Evolutionary conservation across 2,113 vertebrate species (phyloP).

Genomic region (Hymenochirus boettgeri): DNA sequence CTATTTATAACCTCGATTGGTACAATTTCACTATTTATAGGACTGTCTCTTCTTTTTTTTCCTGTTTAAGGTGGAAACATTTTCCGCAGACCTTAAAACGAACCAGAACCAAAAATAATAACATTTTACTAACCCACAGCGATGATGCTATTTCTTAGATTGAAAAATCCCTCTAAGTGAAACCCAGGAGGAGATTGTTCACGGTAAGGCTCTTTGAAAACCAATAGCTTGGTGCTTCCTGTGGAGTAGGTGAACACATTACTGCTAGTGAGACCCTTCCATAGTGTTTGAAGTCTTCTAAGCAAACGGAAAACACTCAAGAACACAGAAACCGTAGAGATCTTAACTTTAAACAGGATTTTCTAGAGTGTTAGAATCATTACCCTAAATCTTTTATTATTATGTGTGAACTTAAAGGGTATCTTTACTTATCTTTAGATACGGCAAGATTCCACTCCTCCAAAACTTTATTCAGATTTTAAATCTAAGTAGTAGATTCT

Average conservation of each 20-base stretch:
- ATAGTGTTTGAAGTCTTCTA: neutral
- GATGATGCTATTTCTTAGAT: neutral
- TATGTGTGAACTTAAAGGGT: too few relatives aligned
- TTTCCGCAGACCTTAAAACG: conserved; percentile 4
- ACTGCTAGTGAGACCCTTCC: neutral
- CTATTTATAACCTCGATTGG: too few relatives aligned
- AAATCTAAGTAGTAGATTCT: too few relatives aligned
- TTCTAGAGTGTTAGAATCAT: too few relatives aligned
- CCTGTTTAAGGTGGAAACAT: neutral
- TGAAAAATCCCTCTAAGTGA: conserved; percentile 12
- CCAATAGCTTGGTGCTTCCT: conserved; percentile 1
- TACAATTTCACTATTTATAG: too few relatives aligned
- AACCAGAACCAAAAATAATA: conserved; percentile 1
- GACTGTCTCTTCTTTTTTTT: neutral
- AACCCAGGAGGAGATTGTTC: neutral
- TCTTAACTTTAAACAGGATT: too few relatives aligned
- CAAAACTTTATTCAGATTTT: too few relatives aligned
- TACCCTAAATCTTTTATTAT: too few relatives aligned
- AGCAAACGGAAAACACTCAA: neutral
- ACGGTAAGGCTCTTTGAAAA: conserved; percentile 14
- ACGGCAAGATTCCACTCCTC: too few relatives aligned
- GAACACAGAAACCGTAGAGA: too few relatives aligned
- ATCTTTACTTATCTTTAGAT: too few relatives aligned
- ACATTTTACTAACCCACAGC: neutral
- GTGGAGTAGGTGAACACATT: neutral